Conservation (phyloP, 2,888 invertebrate species). For the Choristoneura rosaceana region DNA sequence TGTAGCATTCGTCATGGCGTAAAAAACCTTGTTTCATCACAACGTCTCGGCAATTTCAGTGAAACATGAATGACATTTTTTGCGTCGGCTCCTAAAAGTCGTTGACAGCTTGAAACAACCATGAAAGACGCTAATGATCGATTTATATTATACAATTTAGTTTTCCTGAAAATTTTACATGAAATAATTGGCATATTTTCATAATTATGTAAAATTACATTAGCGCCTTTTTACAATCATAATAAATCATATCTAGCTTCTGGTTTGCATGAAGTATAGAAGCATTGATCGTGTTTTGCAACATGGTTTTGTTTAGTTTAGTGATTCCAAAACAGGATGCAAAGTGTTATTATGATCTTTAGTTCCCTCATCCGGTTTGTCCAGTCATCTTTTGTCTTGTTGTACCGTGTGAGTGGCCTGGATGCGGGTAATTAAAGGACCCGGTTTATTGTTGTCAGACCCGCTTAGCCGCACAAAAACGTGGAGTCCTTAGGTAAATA, state of each 20-base stretch:
- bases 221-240: not conserved
- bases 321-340: constrained; percentile 3
- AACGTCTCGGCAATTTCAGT: constrained; percentile 12
- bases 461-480: constrained; percentile 19
- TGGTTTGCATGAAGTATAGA: not conserved
- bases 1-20: constrained; percentile 18
- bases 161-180: constrained; percentile 6
- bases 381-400: constrained; percentile 33
- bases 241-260: not conserved
- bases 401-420: constrained; percentile 38
- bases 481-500: constrained; percentile 6
- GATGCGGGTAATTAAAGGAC: constrained; percentile 31
- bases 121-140: constrained; percentile 21
- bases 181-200: not conserved
- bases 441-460: constrained; percentile 31
- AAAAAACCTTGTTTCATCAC: constrained; percentile 33
- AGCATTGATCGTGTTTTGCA: not conserved
- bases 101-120: constrained; percentile 23
- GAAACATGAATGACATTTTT: constrained; percentile 37
- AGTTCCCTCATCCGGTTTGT: constrained; percentile 28
- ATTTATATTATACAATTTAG: constrained; percentile 26
- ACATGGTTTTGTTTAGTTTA: not conserved
- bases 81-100: constrained; percentile 3
- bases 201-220: not conserved
- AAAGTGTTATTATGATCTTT: constrained; percentile 29